Evolutionary conservation across 1,140 invertebrate species (phyloP).

Genomic region (Nixonia krombeini): DNA sequence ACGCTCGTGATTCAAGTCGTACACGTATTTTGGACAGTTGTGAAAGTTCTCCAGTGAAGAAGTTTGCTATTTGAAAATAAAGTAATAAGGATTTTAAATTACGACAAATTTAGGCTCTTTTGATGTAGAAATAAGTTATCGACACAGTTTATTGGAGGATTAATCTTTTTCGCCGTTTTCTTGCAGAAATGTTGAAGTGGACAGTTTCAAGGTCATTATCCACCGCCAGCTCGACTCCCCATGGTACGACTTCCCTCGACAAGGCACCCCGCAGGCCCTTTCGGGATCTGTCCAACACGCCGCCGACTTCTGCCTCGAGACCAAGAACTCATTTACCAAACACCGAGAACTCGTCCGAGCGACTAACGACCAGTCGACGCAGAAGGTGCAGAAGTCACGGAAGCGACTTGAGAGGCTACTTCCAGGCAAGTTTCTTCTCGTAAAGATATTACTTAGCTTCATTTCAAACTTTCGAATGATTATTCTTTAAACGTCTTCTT

Average conservation of each 20-base stretch:
- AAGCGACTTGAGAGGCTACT: constrained; percentile 65
- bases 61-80: no score
- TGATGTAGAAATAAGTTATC: no score
- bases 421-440: constrained; percentile 56
- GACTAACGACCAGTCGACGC: constrained; percentile 53
- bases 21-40: no score
- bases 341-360: constrained; percentile 14
- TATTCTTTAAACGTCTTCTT: no score
- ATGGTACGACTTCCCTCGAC: constrained; percentile 54
- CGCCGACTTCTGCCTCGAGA: constrained; percentile 54
- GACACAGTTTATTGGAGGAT: background rate
- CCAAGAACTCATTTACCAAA: constrained; percentile 21
- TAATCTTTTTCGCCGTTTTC: background rate
- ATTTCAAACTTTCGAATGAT: no score
- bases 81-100: no score
- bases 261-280: constrained; percentile 60
- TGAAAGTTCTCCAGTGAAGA: no score
- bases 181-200: constrained; percentile 69
- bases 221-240: constrained; percentile 64
- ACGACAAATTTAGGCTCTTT: no score
- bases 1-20: no score
- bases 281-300: constrained; percentile 67
- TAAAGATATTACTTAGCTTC: background rate
- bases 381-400: constrained; percentile 66
- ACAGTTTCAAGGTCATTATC: constrained; percentile 70